Evolutionary conservation across 2,797 vertebrate species (phyloP).

Genomic region (Tauraco hartlaubi): DNA sequence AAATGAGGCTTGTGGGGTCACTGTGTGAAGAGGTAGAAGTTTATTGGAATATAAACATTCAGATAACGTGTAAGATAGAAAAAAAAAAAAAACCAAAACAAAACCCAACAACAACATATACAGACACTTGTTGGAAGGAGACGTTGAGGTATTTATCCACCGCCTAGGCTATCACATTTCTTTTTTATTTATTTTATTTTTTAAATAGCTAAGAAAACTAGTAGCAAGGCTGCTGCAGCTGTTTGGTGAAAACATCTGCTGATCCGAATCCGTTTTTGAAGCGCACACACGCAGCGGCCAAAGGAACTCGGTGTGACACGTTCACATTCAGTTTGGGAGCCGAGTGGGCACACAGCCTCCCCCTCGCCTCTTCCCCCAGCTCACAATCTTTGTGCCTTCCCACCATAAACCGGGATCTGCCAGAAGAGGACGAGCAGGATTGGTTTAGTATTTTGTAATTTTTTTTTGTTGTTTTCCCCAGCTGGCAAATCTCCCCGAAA

Average conservation of each 20-base stretch:
- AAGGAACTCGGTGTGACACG: background rate
- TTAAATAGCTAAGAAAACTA: constrained; percentile 75
- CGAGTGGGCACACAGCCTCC: background rate
- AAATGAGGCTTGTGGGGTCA: background rate
- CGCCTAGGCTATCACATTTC: constrained; percentile 80
- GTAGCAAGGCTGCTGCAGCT: constrained; percentile 59
- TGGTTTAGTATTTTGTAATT: background rate
- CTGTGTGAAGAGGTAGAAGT: constrained; percentile 84
- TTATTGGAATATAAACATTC: constrained; percentile 88
- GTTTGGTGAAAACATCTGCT: background rate
- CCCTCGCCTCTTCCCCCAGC: background rate
- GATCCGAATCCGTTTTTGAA: background rate
- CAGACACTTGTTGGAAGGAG: constrained; percentile 82
- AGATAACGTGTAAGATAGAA: constrained; percentile 82
- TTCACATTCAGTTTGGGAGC: background rate
- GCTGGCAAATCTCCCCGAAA: background rate
- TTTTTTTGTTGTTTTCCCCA: background rate
- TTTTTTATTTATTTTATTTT: constrained; percentile 49
- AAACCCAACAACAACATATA: constrained; percentile 82
- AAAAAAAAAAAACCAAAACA: constrained; percentile 52
- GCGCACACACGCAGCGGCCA: background rate
- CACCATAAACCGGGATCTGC: background rate
- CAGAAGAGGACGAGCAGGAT: background rate
- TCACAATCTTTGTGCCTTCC: background rate
- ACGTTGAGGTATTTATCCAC: constrained; percentile 84